A percentile compares a stretch with the other conserved stretches of the same genome.
These are phyloP conservation scores for Archips crataeganus DNA, from an alignment of 2,888 invertebrate species.

Conservation along the genomic window DNA sequence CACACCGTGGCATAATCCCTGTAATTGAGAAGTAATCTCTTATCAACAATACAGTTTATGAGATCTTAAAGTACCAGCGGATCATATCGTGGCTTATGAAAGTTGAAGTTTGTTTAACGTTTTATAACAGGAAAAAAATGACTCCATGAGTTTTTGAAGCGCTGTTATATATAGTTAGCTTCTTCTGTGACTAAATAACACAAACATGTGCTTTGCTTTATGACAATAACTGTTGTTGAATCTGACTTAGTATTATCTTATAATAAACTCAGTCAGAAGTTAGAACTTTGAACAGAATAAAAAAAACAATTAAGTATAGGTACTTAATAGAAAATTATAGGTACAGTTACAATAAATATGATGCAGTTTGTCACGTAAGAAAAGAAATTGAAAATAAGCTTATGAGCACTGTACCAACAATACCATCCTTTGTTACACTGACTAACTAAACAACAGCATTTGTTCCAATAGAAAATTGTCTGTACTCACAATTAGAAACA, in stretches of 20 bases:
- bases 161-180: not conserved
- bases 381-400: not conserved
- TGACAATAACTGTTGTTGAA: not conserved
- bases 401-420: not conserved
- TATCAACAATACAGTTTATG: constrained; percentile 45
- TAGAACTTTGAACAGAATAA: no score
- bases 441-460: constrained; percentile 9
- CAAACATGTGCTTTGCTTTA: not conserved
- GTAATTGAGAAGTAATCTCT: constrained; percentile 55
- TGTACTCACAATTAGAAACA: constrained; percentile 54
- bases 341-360: not conserved
- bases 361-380: not conserved
- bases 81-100: not conserved
- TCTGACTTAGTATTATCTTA: not conserved
- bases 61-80: not conserved
- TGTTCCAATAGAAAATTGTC: constrained; percentile 6
- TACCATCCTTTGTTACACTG: not conserved
- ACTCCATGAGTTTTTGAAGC: not conserved
- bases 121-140: constrained; percentile 21
- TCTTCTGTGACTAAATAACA: not conserved
- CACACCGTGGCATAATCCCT: constrained; percentile 61
- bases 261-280: not conserved
- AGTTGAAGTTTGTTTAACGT: constrained; percentile 8
- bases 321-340: not conserved
- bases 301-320: no score